Base-by-base conservation (phyloP, 2,113 vertebrate species). In the Hippocampus barbouri region DNA sequence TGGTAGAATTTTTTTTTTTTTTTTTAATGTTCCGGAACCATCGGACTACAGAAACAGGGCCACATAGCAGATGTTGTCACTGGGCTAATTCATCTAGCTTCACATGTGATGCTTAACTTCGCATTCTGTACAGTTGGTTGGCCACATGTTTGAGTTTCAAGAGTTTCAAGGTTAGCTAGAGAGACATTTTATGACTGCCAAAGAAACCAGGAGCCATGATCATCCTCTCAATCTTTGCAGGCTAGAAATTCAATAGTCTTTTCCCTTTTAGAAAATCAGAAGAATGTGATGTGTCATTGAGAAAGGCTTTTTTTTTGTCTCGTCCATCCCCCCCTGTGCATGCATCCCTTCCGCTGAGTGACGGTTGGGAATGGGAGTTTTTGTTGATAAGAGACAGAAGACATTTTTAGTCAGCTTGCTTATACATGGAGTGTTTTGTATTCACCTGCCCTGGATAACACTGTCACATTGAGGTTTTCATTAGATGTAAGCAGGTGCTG, bases 391-490 rank as follows among this genome's bases (percentile, higher is more conserved):
- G 90, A 85, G 89, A 89, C 83, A 88, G 86, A 95, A 93, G 93
- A 94, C 91, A 93, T 94, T 92, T 95, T 95, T 95, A 94, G 93
- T 95, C 92, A 93, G 89, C 81, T 83, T 77, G 78, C 91, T 93
- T 95, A 92, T 93, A 92, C 92, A 93, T 89, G 91, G 91, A 91
- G 92, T 93, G 93, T 94, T 90, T 86, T 88, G 83, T 87, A 77
- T 88, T 79, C 40, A 67, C 76, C 73, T 83, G 72, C 90, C 91
- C 91, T 84, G 82, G 79, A 87, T 86, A 86, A 89, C 92, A 90
- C 92, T 95, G 94, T 95, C 94, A 95, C 93, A 93, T 94, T 94
- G 94, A 94, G 90, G 91, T 94, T 95, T 95, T 94, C 91, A 94
- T 95, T 95, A 94, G 92, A 91, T 89, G 90, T 94, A 95, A 93